Evolutionary conservation across 1,140 invertebrate species (phyloP).

Genomic region (Doryteuthis pealeii): DNA sequence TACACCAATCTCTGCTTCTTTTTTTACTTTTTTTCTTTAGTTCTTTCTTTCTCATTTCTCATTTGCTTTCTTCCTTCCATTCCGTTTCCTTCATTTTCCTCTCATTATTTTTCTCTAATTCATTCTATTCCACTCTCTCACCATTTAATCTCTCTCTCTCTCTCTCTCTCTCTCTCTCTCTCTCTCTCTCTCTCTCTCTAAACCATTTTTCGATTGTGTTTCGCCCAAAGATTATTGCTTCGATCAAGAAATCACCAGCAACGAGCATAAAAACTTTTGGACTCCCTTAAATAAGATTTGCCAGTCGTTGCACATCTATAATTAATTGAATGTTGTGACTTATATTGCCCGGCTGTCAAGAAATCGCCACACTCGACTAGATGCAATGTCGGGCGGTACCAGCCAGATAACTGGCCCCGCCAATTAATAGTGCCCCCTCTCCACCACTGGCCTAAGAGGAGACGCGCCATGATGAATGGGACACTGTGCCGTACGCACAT

Average conservation of each 20-base stretch:
- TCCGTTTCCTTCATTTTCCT: background rate
- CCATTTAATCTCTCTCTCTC: background rate
- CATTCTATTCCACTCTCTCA: background rate
- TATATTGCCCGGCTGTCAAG: background rate
- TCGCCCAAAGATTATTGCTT: background rate
- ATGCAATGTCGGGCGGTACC: background rate
- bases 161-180: background rate
- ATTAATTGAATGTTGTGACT: slow-evolving; percentile 9
- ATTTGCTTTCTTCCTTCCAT: background rate
- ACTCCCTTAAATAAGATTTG: background rate
- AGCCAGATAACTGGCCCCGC: background rate
- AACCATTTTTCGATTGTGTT: background rate
- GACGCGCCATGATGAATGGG: background rate
- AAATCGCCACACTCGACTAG: slow-evolving; percentile 1
- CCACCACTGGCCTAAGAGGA: background rate
- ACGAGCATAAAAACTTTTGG: background rate
- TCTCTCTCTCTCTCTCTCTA: background rate
- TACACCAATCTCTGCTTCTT: too few species aligned
- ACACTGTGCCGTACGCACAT: background rate
- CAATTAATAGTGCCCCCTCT: background rate
- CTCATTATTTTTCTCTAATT: background rate
- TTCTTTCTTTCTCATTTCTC: background rate
- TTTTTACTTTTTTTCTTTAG: too few species aligned
- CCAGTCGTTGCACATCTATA: slow-evolving; percentile 2
- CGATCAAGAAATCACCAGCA: background rate